A percentile compares a stretch with the other conserved stretches of the same genome.
Conservation (phyloP, 1,140 invertebrate genomes). For the Sminthurides bifidus region DNA sequence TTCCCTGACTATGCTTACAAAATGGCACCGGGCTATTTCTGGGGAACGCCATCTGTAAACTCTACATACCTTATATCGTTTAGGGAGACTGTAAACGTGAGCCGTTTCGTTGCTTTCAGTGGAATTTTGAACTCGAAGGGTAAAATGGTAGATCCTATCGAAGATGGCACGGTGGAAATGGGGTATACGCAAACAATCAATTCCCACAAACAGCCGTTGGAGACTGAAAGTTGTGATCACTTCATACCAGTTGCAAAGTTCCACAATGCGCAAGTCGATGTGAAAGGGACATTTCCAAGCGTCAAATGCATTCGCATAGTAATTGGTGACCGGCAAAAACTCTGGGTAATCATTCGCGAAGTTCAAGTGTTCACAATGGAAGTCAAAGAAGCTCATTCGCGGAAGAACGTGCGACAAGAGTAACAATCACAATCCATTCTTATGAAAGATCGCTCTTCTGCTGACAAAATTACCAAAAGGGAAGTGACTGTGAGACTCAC, state of each 20-base stretch:
- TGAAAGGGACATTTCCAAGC: background rate
- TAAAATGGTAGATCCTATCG: constrained; percentile 16
- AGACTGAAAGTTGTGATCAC: constrained; percentile 28
- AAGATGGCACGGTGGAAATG: constrained; percentile 17
- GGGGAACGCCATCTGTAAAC: constrained; percentile 21
- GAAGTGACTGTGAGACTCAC: no score
- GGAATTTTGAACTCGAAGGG: background rate
- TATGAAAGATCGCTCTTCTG: no score
- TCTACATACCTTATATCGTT: constrained; percentile 22
- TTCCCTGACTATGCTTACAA: constrained; percentile 24
- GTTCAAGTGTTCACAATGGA: constrained; percentile 18
- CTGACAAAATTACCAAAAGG: no score
- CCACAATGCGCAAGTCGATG: background rate
- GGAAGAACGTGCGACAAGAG: no score
- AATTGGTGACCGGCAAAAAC: constrained; percentile 20
- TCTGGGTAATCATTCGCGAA: constrained; percentile 26
- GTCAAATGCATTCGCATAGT: constrained; percentile 23
- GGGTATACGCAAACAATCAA: constrained; percentile 13
- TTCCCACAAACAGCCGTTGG: no score
- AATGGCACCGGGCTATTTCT: constrained; percentile 23
- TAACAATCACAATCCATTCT: no score
- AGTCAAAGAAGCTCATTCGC: no score
- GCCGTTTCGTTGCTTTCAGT: constrained; percentile 8
- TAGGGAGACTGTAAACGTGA: constrained; percentile 3
- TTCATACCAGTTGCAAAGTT: constrained; percentile 11